These are phyloP conservation scores for Orycteropus afer DNA, from an alignment of 2,113 vertebrate species.

Conservation along the genomic window DNA sequence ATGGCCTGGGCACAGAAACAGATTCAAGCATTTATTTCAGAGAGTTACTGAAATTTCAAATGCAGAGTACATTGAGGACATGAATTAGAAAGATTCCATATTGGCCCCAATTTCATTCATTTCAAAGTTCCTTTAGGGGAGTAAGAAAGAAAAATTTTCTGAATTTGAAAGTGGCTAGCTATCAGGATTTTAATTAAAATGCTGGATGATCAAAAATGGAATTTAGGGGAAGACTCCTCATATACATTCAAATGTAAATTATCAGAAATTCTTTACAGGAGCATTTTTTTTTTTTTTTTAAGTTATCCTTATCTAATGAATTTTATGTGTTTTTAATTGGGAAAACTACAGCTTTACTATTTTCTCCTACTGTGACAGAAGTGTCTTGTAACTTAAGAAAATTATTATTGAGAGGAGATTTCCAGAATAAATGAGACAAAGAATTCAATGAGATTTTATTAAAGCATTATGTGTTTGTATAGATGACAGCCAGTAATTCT, in stretches of 20 bases:
- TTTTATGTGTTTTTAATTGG: background rate
- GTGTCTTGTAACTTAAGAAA: slow-evolving; percentile 64
- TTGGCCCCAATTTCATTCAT: background rate
- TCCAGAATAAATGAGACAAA: slow-evolving; percentile 66
- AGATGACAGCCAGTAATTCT: slow-evolving; percentile 74
- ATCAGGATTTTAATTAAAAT: background rate
- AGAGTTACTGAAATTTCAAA: background rate
- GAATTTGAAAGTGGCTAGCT: background rate
- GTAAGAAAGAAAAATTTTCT: background rate
- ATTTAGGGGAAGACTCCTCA: background rate
- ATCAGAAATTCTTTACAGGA: background rate
- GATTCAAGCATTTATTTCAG: background rate
- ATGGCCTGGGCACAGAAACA: background rate
- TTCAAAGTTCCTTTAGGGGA: background rate
- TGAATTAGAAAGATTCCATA: background rate
- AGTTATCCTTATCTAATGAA: background rate
- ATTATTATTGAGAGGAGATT: slow-evolving; percentile 30
- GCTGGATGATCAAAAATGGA: background rate
- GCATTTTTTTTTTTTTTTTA: background rate
- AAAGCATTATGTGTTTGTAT: slow-evolving; percentile 52
- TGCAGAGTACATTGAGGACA: background rate
- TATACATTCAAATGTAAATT: background rate
- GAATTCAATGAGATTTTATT: background rate
- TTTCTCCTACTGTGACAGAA: slow-evolving; percentile 61
- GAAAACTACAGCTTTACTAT: background rate